phyloP scores from a whole-genome alignment of 2,113 vertebrate species.

The Aramus guarauna region DNA sequence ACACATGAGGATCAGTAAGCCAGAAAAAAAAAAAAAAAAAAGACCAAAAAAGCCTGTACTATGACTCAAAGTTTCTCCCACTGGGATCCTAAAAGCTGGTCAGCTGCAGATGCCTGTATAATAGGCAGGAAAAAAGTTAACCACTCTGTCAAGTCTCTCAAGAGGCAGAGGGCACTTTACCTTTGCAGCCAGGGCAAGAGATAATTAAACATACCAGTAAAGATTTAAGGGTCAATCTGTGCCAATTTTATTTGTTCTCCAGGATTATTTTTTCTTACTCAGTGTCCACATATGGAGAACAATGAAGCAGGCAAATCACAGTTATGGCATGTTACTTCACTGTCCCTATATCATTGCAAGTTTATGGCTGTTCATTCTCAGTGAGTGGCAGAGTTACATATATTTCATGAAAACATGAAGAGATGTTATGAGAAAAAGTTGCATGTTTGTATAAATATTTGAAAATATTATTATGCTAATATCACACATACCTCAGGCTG shows the following conservation, averaged over 20 bases:
- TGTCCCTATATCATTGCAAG: background rate
- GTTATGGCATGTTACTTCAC: background rate
- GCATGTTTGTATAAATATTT: background rate
- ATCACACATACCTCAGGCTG: background rate
- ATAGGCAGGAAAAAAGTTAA: conserved; percentile 43
- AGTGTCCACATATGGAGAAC: background rate
- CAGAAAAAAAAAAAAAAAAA: background rate
- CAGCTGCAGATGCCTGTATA: conserved; percentile 27
- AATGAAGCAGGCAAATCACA: background rate
- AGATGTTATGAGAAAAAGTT: background rate
- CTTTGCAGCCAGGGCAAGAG: background rate
- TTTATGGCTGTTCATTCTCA: background rate
- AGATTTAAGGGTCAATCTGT: background rate
- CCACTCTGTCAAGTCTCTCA: background rate
- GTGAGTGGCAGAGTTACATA: accelerated
- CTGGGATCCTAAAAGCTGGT: conserved; percentile 12
- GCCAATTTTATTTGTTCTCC: background rate
- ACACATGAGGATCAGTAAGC: background rate
- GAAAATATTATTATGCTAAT: background rate
- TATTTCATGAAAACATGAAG: background rate
- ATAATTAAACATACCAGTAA: background rate
- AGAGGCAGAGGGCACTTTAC: background rate
- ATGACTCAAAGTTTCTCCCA: background rate
- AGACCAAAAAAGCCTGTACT: background rate
- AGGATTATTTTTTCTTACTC: background rate